These are phyloP conservation scores for Lithophane ornitopus DNA, from an alignment of 2,888 invertebrate species.

Conservation along the genomic window DNA sequence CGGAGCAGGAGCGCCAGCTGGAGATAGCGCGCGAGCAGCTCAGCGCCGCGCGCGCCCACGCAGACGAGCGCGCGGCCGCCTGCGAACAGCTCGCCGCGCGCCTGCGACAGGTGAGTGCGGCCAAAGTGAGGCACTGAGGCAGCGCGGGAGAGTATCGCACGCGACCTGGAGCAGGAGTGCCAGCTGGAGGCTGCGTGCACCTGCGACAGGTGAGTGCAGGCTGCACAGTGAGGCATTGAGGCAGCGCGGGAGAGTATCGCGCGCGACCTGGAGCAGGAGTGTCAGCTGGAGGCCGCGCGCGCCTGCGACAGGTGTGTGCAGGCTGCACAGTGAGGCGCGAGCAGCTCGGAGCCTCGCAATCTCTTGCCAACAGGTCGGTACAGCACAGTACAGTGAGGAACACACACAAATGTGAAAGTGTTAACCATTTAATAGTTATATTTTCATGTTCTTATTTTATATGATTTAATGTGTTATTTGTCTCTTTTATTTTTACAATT, in stretches of 20 bases:
- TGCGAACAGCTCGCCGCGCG: conserved; percentile 42
- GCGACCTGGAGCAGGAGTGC: background rate
- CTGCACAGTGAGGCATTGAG: background rate
- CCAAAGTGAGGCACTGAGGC: background rate
- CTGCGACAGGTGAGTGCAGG: background rate
- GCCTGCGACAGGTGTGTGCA: background rate
- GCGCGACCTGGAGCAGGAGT: background rate
- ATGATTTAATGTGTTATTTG: too few relatives aligned
- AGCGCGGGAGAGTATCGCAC: background rate
- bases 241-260: background rate
- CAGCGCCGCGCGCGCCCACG: conserved; percentile 52
- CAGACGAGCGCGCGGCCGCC: conserved; percentile 57
- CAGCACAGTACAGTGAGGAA: too few relatives aligned
- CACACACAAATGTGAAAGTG: too few relatives aligned
- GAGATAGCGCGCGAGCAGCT: conserved; percentile 66
- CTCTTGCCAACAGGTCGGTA: too few relatives aligned
- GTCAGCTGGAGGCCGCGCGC: background rate
- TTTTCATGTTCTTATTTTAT: too few relatives aligned
- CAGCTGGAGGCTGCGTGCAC: background rate
- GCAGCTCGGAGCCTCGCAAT: too few relatives aligned
- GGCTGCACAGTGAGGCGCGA: background rate
- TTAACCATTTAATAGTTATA: too few relatives aligned
- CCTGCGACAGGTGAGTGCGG: conserved; percentile 13
- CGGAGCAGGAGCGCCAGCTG: conserved; percentile 65
- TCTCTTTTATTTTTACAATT: too few relatives aligned